Conservation (phyloP, 1,140 invertebrate species). For the Ectropis grisescens region DNA sequence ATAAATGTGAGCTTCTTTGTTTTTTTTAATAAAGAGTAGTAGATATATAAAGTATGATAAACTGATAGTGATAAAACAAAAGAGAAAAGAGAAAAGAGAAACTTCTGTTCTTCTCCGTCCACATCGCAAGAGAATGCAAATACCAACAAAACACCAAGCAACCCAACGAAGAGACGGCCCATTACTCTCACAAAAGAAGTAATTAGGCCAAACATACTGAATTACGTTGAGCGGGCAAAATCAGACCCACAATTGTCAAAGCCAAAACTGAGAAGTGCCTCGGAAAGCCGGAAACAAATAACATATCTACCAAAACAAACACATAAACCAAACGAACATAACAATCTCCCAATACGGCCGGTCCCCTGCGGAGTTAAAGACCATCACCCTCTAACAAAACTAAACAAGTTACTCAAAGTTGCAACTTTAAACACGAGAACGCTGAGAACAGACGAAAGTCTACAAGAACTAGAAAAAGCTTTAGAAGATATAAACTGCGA, state of each 20-base stretch:
- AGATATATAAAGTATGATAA: constrained; percentile 15
- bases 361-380: constrained; percentile 6
- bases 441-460: constrained; percentile 10
- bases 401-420: not conserved
- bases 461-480: constrained; percentile 16
- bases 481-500: constrained; percentile 15
- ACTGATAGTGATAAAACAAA: constrained; percentile 12
- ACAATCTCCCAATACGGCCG: constrained; percentile 4
- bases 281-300: constrained; percentile 4
- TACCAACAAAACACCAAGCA: constrained; percentile 1
- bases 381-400: constrained; percentile 8
- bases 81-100: constrained; percentile 14
- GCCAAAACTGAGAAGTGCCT: constrained; percentile 5
- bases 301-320: constrained; percentile 1
- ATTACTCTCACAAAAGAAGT: constrained; percentile 3
- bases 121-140: constrained; percentile 5
- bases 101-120: constrained; percentile 6
- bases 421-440: constrained; percentile 6
- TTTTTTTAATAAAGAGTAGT: too few relatives aligned
- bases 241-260: constrained; percentile 1
- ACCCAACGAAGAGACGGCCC: not conserved
- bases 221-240: constrained; percentile 9
- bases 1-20: too few relatives aligned
- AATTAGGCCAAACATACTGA: constrained; percentile 6
- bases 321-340: constrained; percentile 1